Evolutionary conservation across 2,113 vertebrate genomes (phyloP), one percentile per base, ranked within the genome.

Genomic region (Tor tambroides): DNA sequence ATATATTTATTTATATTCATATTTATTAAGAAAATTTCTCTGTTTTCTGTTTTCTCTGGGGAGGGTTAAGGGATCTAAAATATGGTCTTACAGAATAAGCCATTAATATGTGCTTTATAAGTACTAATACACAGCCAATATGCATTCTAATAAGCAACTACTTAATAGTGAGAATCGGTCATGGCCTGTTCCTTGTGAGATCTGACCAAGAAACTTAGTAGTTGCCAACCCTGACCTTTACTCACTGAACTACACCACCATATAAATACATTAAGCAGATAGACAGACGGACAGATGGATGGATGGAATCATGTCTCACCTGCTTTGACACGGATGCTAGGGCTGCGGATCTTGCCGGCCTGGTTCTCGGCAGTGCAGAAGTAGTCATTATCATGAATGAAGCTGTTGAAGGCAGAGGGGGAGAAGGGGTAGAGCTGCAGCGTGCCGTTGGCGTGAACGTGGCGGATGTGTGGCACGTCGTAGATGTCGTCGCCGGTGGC

Each of bases 321-420:
- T 94, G 98, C 98, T 98, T 99, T 99, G 90, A 98, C 97, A 88
- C 96, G 98, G 94, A 99, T 99, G 85, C 97, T 98, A 56, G 98
- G 98, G 95, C 98, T 99, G 93, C 98, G 96, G 94, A 99, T 99
- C 91, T 98, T 99, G 93, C 98, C 98, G 59, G 97, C 97, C 84
- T 97, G 96, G 90, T 99, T 99, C 93, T 99, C 98, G 17, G 98
- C 98, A 0, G 98, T 99, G 94, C 98, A 99, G 95, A 99, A 99
- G 93, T 99, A 99, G 96, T 98, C 98, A 90, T 99, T 99, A 96
- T 99, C 97, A 83, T 99, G 98, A 94, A 99, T 99, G 92, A 98
- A 99, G 96, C 97, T 99, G 89, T 99, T 99, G 96, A 99, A 99
- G 96, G 98, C 97, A 88, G 98, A 99, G 92, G 97, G 97, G 91